phyloP scores from a whole-genome alignment of 1,140 invertebrate genomes.

The Battus philenor region DNA sequence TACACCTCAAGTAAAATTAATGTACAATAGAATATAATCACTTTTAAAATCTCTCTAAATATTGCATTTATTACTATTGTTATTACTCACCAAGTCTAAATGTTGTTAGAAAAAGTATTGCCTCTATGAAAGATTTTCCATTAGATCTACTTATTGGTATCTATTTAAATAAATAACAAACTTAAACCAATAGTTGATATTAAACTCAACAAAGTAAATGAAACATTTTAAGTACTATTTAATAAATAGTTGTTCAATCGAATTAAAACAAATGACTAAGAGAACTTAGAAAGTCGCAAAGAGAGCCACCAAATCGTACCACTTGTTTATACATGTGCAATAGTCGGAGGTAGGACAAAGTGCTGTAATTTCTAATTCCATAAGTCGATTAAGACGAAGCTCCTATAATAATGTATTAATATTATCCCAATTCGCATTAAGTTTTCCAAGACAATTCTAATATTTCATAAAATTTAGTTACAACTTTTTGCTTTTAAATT shows the following conservation, averaged over 20 bases:
- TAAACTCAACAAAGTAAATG: conserved; percentile 35
- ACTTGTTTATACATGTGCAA: conserved; percentile 52
- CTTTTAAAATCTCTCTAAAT: conserved; percentile 59
- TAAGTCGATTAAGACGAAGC: conserved; percentile 66
- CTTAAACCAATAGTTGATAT: conserved; percentile 41
- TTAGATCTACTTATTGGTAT: conserved; percentile 55
- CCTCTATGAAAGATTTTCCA: conserved; percentile 62
- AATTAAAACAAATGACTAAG: conserved; percentile 36
- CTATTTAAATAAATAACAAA: conserved; percentile 63
- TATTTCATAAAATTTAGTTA: conserved; percentile 32
- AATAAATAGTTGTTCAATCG: conserved; percentile 39
- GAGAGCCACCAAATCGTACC: conserved; percentile 47
- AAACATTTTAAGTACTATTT: conserved; percentile 60
- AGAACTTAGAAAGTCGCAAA: conserved; percentile 37
- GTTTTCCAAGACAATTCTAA: conserved; percentile 30
- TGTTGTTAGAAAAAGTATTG: conserved; percentile 71
- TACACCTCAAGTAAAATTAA: conserved; percentile 48
- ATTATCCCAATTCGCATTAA: conserved; percentile 48
- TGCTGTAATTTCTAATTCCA: conserved; percentile 62
- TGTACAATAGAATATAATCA: conserved; percentile 40
- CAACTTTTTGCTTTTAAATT: conserved; percentile 37
- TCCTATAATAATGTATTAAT: conserved; percentile 56
- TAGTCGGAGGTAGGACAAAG: conserved; percentile 56
- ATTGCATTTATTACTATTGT: conserved; percentile 64
- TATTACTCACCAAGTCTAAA: conserved; percentile 62